These are phyloP conservation scores for Cyanoramphus novaezelandiae DNA, from an alignment of 2,113 vertebrate species.

Conservation along the genomic window DNA sequence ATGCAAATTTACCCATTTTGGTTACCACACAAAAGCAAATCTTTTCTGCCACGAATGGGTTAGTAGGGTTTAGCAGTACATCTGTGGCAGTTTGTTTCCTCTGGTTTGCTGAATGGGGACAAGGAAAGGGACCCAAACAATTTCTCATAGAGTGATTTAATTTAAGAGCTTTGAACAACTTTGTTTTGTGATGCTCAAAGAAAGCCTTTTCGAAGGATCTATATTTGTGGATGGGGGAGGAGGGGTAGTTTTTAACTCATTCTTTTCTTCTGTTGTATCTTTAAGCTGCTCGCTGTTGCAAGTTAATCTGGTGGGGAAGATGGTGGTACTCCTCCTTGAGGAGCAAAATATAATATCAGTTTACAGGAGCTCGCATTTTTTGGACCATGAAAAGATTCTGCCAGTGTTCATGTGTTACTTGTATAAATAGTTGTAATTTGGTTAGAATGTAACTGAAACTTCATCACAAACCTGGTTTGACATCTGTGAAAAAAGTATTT, in stretches of 20 bases:
- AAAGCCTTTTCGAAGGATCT: neutral
- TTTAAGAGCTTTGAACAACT: neutral
- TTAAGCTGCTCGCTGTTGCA: neutral
- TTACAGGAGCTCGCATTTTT: neutral
- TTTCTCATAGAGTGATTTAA: neutral
- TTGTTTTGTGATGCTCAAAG: neutral
- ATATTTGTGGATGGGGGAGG: rapidly evolving
- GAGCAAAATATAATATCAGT: neutral
- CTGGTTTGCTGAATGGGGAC: neutral
- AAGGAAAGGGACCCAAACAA: neutral
- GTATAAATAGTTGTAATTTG: neutral
- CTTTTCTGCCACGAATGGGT: neutral
- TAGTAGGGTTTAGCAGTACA: neutral
- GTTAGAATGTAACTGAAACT: neutral
- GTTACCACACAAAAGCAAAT: neutral
- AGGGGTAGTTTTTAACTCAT: neutral
- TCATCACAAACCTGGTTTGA: neutral
- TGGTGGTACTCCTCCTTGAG: neutral
- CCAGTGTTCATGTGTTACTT: neutral
- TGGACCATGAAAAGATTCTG: neutral
- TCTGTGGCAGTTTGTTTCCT: neutral
- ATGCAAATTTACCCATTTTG: neutral
- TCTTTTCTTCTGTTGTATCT: neutral
- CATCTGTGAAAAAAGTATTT: neutral
- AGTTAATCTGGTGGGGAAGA: neutral